Evolutionary conservation across 1,140 invertebrate species (phyloP).

Genomic region (Sycophila sp.): DNA sequence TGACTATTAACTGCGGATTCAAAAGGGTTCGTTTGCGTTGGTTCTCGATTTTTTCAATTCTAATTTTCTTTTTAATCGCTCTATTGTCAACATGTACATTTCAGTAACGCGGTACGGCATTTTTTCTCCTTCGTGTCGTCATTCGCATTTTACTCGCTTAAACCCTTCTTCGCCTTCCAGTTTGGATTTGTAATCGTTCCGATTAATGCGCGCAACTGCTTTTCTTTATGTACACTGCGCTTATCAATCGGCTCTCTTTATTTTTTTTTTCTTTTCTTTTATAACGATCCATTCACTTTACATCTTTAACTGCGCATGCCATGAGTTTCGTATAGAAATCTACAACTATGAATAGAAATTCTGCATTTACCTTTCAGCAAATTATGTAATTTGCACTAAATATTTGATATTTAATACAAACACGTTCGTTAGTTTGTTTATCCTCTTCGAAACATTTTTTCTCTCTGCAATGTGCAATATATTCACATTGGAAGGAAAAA

Average conservation of each 20-base stretch:
- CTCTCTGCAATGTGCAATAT: no score
- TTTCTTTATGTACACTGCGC: slow-evolving; percentile 12
- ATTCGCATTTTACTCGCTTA: not conserved
- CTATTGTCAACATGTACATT: slow-evolving; percentile 46
- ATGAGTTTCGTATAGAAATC: not conserved
- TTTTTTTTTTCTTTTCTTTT: not conserved
- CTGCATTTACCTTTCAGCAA: not conserved
- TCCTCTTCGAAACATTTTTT: no score
- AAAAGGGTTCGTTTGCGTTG: not conserved
- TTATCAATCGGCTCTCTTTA: no score
- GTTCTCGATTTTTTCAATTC: not conserved
- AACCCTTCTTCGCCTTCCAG: no score
- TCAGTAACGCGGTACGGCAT: slow-evolving; percentile 16
- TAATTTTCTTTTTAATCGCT: not conserved
- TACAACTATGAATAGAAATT: not conserved
- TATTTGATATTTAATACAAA: no score
- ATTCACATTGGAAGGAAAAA: no score
- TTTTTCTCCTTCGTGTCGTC: not conserved
- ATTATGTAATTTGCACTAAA: not conserved
- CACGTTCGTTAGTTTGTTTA: no score
- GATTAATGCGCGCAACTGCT: slow-evolving; percentile 35
- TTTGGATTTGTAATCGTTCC: not conserved
- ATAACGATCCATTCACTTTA: not conserved
- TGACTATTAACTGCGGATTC: not conserved
- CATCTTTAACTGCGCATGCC: not conserved